Evolutionary conservation across 2,113 vertebrate species (phyloP).

Genomic region (Thermophis baileyi): DNA sequence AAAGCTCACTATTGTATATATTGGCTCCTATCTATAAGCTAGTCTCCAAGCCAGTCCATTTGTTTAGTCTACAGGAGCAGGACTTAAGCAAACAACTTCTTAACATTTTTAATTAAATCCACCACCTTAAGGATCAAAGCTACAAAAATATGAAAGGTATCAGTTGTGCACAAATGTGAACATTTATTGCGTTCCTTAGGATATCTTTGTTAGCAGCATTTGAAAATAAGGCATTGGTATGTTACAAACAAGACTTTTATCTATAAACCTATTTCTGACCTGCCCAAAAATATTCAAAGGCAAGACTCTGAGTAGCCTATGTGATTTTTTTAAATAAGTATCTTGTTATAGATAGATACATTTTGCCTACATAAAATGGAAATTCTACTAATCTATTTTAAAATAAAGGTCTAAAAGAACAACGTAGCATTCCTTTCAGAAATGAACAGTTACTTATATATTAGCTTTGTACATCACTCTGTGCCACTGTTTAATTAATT

Average conservation of each 20-base stretch:
- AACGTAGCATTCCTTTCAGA: neutral
- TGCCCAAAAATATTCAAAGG: neutral
- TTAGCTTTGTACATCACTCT: neutral
- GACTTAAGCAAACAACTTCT: constrained; percentile 1
- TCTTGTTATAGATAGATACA: neutral
- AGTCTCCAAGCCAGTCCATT: constrained; percentile 15
- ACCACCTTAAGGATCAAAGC: neutral
- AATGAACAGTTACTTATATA: neutral
- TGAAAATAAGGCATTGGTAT: neutral
- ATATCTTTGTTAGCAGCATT: neutral
- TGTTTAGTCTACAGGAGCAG: constrained; percentile 25
- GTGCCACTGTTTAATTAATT: neutral
- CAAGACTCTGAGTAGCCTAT: neutral
- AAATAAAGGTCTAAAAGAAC: neutral
- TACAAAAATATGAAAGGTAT: neutral
- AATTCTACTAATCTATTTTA: neutral
- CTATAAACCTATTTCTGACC: neutral
- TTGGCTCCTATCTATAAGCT: constrained; percentile 23
- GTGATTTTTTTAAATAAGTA: too few relatives aligned
- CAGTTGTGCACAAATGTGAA: neutral
- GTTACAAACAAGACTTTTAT: neutral
- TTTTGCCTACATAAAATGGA: neutral
- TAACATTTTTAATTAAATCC: neutral
- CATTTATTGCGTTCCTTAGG: neutral
- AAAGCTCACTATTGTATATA: constrained; percentile 3